Percentiles rank a stretch among this genome's conserved stretches.
These are phyloP conservation scores for Myotis davidii DNA, from an alignment of 2,113 vertebrate species.

Conservation along the genomic window DNA sequence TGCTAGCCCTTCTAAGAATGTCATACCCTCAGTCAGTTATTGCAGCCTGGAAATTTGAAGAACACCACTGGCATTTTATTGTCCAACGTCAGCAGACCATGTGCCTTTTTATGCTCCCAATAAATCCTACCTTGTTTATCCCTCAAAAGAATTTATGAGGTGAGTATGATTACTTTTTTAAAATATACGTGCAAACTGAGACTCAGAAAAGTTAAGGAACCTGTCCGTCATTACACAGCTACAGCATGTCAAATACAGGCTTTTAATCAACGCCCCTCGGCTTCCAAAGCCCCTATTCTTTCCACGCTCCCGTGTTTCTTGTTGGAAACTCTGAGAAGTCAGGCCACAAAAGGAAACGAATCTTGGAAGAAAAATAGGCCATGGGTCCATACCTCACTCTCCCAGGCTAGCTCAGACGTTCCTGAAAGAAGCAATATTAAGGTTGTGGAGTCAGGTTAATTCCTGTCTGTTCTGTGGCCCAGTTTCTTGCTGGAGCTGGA, in stretches of 20 bases:
- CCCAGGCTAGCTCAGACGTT: neutral
- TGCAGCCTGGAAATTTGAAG: neutral
- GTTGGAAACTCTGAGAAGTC: conserved; percentile 45
- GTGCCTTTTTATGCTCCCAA: neutral
- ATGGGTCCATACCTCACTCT: neutral
- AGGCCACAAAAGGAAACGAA: conserved; percentile 3
- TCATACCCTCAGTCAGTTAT: neutral
- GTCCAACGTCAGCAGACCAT: neutral
- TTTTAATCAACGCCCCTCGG: conserved; percentile 6
- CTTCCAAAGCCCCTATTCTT: neutral
- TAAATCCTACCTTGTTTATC: neutral
- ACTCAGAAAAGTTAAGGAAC: neutral
- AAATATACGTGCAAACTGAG: neutral
- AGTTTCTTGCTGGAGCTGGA: conserved; percentile 16
- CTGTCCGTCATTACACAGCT: neutral
- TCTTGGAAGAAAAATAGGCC: conserved; percentile 37
- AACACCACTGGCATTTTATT: neutral
- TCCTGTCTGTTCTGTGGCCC: neutral
- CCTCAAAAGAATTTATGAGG: neutral
- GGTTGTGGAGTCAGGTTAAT: neutral
- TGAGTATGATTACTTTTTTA: neutral
- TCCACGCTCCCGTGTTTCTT: neutral
- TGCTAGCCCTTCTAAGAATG: neutral
- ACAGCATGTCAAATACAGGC: neutral
- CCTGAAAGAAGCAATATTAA: conserved; percentile 12